phyloP scores from a whole-genome alignment of 1,140 invertebrate species.

The Andrena cerasifolii region DNA sequence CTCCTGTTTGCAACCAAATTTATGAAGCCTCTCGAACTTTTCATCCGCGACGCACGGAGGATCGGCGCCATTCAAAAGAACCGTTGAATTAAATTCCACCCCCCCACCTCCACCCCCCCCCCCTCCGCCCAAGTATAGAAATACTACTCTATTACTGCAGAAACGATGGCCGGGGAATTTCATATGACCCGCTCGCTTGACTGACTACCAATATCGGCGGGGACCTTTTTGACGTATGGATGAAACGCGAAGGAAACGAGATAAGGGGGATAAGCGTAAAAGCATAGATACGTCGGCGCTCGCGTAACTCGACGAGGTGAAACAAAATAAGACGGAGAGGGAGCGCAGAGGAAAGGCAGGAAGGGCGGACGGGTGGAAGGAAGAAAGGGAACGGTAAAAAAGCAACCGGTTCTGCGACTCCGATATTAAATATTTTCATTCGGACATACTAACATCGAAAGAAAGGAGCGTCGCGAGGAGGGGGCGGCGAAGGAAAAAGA shows the following conservation, averaged over 20 bases:
- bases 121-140: conserved; percentile 47
- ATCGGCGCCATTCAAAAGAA: conserved; percentile 52
- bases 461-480: background rate
- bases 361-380: background rate
- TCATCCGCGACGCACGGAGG: conserved; percentile 45
- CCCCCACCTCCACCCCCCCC: background rate
- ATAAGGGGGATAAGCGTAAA: conserved; percentile 46
- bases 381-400: background rate
- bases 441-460: background rate
- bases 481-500: background rate
- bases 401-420: conserved; percentile 6
- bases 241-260: conserved; percentile 29
- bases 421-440: conserved; percentile 48
- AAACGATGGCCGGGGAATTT: conserved; percentile 39
- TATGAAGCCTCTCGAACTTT: conserved; percentile 54
- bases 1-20: conserved; percentile 49
- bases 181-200: conserved; percentile 50
- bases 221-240: conserved; percentile 36
- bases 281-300: conserved; percentile 13
- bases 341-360: background rate
- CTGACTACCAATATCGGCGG: conserved; percentile 47
- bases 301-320: conserved; percentile 17
- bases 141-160: conserved; percentile 48
- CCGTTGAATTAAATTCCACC: conserved; percentile 58
- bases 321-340: conserved; percentile 11